Base-by-base conservation (phyloP, 2,113 vertebrate genomes). In the Petromus typicus region DNA sequence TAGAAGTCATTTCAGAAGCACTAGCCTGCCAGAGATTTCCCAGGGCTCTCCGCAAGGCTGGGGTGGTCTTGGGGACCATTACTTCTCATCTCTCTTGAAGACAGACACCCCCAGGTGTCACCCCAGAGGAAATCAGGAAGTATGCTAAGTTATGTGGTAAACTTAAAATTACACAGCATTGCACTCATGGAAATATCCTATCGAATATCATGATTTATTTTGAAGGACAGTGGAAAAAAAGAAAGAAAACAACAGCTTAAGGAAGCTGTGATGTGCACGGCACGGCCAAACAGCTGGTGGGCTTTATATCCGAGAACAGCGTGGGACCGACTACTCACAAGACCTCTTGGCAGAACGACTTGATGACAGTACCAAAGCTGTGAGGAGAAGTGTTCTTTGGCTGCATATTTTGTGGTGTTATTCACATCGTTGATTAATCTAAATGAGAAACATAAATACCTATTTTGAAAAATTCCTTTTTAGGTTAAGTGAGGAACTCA, bases 281-380 rank as follows among this genome's bases (percentile, higher is more conserved):
- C 81, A 63, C 66, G 91, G 91, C 86, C 96, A 98, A 98, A 97
- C 98, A 98, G 97, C 97, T 98, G 98, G 95, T 67, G 0, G 67
- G 82, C 95, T 98, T 97, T 95, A 64, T 95, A 78, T 96, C 94
- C 91, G 91, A 86, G 78, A 94, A 94, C 96, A 97, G 86, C 94
- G 97, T 98, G 97, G 96, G 86, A 97, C 66, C 96, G 96, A 96
- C 76, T 61, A 69, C 81, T 98, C 89, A 89, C 93, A 96, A 95
- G 86, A 95, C 97, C 92, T 95, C 96, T 98, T 99, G 98, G 97
- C 97, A 96, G 88, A 97, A 54, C 56, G 83, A 82, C 73, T 81
- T 73, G 87, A 83, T 97, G 95, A 94, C 98, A 98, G 98, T 97
- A 98, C 92, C 90, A 95, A 97, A 98, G 96, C 94, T 97, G 92